Evolutionary conservation across 2,113 vertebrate species (phyloP), one percentile per base, ranked within the genome.

Genomic region (Saccopteryx leptura): DNA sequence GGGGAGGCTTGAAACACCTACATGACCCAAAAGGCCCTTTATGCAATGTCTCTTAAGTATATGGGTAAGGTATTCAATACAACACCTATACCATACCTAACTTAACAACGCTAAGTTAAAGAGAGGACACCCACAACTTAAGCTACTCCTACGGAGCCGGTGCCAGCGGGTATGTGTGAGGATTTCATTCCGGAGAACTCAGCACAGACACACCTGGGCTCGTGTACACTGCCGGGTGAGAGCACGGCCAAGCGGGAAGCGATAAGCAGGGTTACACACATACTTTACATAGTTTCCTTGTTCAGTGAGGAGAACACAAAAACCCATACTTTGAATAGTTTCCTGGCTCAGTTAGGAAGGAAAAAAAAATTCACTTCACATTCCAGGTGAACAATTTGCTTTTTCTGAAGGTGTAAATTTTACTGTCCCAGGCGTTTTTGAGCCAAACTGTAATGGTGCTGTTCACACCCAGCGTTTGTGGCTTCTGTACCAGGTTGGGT

Each of bases 321-420:
- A 39, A 39, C 3, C 39, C 95, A 92, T 91, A 80, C 31, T 94
- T 93, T 31, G 24, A 82, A 94, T 94, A 94, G 54, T 76, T 96
- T 94, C 28, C 79, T 50, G 48, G 71, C 78, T 94, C 72, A 54
- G 50, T 58, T 12, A 46, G 33, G 76, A 71, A 50, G 28, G 48
- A 65, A 75, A 76, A 76, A 76, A 76, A 31, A 58, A 85, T n/a
- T 52, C 46, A 79, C 21, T 11, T 90, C 66, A 63, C 26, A 90
- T 65, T 88, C 75, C 65, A 91, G 69, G 69, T 58, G 14, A 87
- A 87, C 11, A 39, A 46, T 68, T 26, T 84, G 54, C 24, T 82
- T 87, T 69, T 60, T 33, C 54, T 8, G 63, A 90, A 87, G 74
- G 56, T 13, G 12, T 75, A 78, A 71, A 31, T 39, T 60, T 80